Evolutionary conservation across 2,797 vertebrate species (phyloP).

Genomic region (Anguilla obscura): DNA sequence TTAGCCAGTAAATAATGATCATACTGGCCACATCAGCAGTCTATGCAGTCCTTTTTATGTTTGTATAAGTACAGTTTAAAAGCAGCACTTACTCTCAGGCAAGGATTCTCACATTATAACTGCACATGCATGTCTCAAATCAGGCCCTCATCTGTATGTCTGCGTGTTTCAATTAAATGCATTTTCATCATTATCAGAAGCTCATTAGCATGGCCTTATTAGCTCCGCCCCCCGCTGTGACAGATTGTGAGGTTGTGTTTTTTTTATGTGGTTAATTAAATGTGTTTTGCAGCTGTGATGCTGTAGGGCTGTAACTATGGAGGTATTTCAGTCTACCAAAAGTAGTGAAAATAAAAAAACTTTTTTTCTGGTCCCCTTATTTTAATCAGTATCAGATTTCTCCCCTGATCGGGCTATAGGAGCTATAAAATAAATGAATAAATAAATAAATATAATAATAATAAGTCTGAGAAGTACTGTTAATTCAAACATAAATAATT

Average conservation of each 20-base stretch:
- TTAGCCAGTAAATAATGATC: not conserved
- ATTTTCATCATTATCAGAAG: not conserved
- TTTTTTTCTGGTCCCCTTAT: not conserved
- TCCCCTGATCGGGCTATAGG: too few relatives aligned
- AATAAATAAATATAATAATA: not conserved
- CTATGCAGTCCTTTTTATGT: not conserved
- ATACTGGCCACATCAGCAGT: not conserved
- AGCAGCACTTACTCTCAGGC: not conserved
- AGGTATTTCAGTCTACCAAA: not conserved
- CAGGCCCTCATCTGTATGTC: not conserved
- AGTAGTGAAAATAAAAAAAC: not conserved
- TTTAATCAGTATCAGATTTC: not conserved
- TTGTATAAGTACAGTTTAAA: not conserved
- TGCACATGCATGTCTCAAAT: slow-evolving; percentile 18
- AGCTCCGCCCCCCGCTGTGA: slow-evolving; percentile 9
- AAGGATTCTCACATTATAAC: not conserved
- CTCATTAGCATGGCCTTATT: not conserved
- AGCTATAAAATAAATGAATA: too few relatives aligned
- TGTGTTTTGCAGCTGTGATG: not conserved
- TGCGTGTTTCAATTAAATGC: too few relatives aligned
- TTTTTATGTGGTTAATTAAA: not conserved
- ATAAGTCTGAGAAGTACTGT: not conserved
- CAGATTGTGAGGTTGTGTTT: not conserved
- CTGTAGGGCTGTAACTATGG: not conserved
- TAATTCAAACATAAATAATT: not conserved